Percentiles rank a stretch among this genome's conserved stretches.
phyloP scores from a whole-genome alignment of 64 coral and sea anemone genomes.

The Stylophora pistillata region DNA sequence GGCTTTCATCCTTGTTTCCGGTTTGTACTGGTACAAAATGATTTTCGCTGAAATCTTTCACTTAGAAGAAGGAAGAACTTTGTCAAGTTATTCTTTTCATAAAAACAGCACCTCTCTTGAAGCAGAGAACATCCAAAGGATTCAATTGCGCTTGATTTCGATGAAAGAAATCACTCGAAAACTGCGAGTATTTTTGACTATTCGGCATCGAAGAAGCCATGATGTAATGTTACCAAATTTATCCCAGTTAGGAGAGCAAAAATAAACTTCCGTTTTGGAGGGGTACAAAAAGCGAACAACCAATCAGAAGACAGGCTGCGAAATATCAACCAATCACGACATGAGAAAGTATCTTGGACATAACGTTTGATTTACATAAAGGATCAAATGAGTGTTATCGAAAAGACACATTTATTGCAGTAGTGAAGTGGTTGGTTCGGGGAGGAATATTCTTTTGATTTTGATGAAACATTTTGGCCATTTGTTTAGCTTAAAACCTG shows the following conservation, averaged over 20 bases:
- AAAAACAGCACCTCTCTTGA: neutral
- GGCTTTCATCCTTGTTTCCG: neutral
- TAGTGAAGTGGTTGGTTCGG: neutral
- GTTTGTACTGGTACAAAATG: slow-evolving; percentile 16
- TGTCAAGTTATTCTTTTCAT: neutral
- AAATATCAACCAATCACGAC: slow-evolving; percentile 1
- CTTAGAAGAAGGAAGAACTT: neutral
- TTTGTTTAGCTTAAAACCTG: neutral
- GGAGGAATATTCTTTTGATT: neutral
- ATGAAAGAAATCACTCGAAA: neutral
- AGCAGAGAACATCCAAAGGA: neutral
- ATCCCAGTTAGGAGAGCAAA: neutral
- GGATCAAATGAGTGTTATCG: neutral
- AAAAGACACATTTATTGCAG: neutral
- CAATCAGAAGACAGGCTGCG: neutral
- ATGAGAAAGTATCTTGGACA: neutral
- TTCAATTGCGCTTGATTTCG: neutral
- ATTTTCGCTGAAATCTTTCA: neutral
- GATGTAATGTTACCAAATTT: slow-evolving; percentile 7
- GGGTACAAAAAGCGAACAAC: slow-evolving; percentile 5
- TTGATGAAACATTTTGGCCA: neutral
- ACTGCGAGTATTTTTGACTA: neutral
- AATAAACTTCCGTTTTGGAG: slow-evolving; percentile 12
- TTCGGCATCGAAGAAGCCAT: neutral
- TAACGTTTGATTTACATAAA: neutral